Evolutionary conservation across 2,888 invertebrate species (phyloP), one percentile per base, ranked within the genome.

Genomic region (Zaprionus bogoriensis): DNA sequence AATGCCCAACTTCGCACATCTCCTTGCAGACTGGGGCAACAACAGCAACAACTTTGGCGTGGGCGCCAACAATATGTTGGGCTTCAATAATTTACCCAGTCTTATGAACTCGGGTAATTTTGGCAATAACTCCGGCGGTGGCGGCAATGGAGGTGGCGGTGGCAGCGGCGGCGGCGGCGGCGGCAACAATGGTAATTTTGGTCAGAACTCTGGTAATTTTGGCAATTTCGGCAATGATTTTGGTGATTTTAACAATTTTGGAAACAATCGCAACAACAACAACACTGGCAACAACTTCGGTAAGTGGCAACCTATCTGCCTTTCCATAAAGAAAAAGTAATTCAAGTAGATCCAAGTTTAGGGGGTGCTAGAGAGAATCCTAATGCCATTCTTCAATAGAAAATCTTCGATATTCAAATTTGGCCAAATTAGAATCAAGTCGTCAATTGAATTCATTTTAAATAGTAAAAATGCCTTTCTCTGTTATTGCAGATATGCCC

Each of bases 11-110:
- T 55, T 52, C 12, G 17, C 45, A 55, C 42, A 57, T 50, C 17
- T 65, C 23, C 41, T 63, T 53, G 14, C 61, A 89, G 89, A 89
- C 62, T 89, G 89, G 89, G 78, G 79, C 48, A 79, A 76, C 70
- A 85, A 82, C 47, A 63, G 71, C 63, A 75, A 70, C 63, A 75
- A 76, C 70, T 87, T 88, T 57, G 90, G 89, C 17, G 77, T 84
- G 51, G 88, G 90, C 27, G 89, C 89, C 64, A 89, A 90, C 52
- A 87, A 89, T 67, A 91, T 91, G 65, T 74, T 89, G 39, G 90
- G 89, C 55, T 88, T 89, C 39, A 89, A 82, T 72, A 88, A 87
- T 66, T 63, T 88, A 42, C 89, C 88, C 7, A 87, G 75, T 47
- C 74, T 89, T 50, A 83, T 81, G 86, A 83, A 88, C 58, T 86